Percentiles rank a stretch among this genome's conserved stretches.
These are phyloP conservation scores for Marasmarcha lunaedactyla DNA, from an alignment of 2,888 invertebrate genomes.

Conservation along the genomic window DNA sequence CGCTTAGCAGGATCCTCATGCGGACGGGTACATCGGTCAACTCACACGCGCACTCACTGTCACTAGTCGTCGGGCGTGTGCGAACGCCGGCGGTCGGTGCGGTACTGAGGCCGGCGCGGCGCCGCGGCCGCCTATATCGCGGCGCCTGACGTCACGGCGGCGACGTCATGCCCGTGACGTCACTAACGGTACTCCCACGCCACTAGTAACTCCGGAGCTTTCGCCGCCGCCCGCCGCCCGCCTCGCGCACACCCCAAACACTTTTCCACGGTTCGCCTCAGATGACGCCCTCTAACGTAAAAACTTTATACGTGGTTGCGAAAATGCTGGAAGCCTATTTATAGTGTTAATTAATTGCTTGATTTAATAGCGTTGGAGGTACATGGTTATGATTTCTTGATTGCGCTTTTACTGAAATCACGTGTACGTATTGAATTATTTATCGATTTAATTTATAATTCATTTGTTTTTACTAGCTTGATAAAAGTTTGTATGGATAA, in stretches of 20 bases:
- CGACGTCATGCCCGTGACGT: conserved; percentile 60
- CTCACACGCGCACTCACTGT: conserved; percentile 65
- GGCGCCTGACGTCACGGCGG: conserved; percentile 59
- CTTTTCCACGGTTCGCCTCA: too few relatives aligned
- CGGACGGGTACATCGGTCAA: conserved; percentile 68
- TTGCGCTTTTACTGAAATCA: too few relatives aligned
- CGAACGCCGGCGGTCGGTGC: conserved; percentile 63
- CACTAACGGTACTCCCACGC: conserved; percentile 71
- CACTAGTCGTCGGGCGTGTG: conserved; percentile 41
- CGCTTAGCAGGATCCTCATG: conserved; percentile 71
- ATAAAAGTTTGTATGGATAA: too few relatives aligned
- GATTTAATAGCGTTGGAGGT: too few relatives aligned
- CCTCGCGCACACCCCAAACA: conserved; percentile 20
- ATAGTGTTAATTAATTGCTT: too few relatives aligned
- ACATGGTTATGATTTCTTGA: too few relatives aligned
- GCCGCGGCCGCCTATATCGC: conserved; percentile 67
- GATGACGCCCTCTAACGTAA: too few relatives aligned
- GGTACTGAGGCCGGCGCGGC: conserved; percentile 71
- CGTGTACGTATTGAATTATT: too few relatives aligned
- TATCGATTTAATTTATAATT: too few relatives aligned
- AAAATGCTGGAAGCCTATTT: too few relatives aligned
- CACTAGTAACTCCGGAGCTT: conserved; percentile 60
- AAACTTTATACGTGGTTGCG: too few relatives aligned
- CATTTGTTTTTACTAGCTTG: too few relatives aligned
- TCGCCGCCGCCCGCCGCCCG: conserved; percentile 41